Conservation (phyloP, 37 sponge, comb jelly and placozoan genomes). For the Ianthella basta region DNA sequence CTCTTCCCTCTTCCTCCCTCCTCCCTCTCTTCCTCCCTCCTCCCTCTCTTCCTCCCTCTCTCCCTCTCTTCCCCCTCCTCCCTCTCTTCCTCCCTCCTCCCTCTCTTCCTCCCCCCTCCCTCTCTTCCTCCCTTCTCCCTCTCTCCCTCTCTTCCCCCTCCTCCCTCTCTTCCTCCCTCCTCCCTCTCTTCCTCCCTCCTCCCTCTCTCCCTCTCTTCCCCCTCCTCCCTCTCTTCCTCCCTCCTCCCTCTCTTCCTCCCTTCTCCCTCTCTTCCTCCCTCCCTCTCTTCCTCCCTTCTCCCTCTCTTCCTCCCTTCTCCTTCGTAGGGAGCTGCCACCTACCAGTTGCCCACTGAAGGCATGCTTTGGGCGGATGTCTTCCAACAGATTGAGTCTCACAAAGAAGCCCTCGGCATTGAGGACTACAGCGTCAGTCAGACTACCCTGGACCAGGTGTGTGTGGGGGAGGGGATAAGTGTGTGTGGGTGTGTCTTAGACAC, state of each 20-base stretch:
- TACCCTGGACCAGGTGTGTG: conserved; percentile 86
- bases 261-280: not conserved
- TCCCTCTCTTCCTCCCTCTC: too few species aligned
- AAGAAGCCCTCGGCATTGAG: conserved; percentile 67
- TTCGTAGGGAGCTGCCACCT: conserved; percentile 72
- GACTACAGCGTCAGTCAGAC: conserved; percentile 97
- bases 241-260: not conserved
- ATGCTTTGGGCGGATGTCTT: conserved; percentile 79
- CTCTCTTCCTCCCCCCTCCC: too few species aligned
- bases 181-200: too few species aligned
- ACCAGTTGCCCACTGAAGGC: conserved; percentile 62
- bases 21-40: too few species aligned
- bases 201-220: too few species aligned
- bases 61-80: too few species aligned
- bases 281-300: too few species aligned
- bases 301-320: not conserved
- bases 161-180: not conserved
- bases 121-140: not conserved
- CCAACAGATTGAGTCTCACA: conserved; percentile 76
- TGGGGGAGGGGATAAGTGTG: not conserved
- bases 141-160: conserved; percentile 1
- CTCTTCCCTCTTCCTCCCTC: not conserved
- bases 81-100: too few species aligned
- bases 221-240: not conserved
- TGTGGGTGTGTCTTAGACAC: conserved; percentile 7